Percentiles rank a stretch among this genome's conserved stretches.
Evolutionary conservation across 2,888 invertebrate genomes (phyloP).

Genomic region (Ischnus inquisitorius): DNA sequence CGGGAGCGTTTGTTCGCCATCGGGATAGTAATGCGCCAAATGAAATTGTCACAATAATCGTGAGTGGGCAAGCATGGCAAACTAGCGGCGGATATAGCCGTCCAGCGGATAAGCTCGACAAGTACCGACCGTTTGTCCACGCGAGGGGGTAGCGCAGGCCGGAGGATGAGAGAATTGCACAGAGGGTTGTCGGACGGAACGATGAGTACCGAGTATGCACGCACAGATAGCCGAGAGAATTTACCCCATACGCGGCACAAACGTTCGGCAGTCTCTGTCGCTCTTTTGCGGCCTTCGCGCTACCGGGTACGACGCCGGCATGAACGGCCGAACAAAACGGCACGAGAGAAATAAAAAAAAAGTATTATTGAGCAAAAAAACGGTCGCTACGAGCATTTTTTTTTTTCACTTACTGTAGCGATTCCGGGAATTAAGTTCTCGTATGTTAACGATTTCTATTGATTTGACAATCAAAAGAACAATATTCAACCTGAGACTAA

Average conservation of each 20-base stretch:
- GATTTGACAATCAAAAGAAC: background rate
- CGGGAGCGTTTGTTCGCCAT: constrained; percentile 71
- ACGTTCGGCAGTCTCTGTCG: constrained; percentile 3
- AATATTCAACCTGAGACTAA: no score
- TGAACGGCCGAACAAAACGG: background rate
- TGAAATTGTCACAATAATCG: constrained; percentile 82
- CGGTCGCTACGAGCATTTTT: background rate
- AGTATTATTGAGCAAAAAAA: background rate
- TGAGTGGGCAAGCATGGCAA: constrained; percentile 66
- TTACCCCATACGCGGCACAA: constrained; percentile 36
- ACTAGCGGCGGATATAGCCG: constrained; percentile 54
- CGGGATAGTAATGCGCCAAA: constrained; percentile 77
- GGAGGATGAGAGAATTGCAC: constrained; percentile 48
- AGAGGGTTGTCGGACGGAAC: constrained; percentile 26
- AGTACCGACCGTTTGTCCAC: constrained; percentile 63
- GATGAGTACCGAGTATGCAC: constrained; percentile 15
- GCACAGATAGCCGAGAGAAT: constrained; percentile 47
- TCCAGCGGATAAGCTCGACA: constrained; percentile 72
- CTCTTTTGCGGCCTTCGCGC: background rate
- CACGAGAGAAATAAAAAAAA: background rate
- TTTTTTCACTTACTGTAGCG: background rate
- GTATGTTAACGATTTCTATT: background rate
- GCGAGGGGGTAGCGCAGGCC: constrained; percentile 8
- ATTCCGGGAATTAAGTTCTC: background rate
- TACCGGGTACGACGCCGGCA: background rate